phyloP scores from a whole-genome alignment of 2,113 vertebrate species.

The Bos taurus region DNA sequence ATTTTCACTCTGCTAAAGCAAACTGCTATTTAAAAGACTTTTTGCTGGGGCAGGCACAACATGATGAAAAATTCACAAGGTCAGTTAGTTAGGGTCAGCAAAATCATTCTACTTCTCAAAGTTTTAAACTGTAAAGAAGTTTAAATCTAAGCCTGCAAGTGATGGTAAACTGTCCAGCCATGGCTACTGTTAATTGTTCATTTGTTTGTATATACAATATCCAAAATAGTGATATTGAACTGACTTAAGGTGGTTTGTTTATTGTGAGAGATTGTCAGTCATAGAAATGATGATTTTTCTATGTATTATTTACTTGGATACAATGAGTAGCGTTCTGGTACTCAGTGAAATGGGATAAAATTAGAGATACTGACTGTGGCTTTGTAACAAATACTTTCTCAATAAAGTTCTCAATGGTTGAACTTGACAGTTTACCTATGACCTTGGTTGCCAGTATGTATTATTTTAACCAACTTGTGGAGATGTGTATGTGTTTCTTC shows the following conservation, averaged over 20 bases:
- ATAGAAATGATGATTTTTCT: neutral
- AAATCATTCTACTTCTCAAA: neutral
- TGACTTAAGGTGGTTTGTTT: neutral
- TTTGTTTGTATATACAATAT: neutral
- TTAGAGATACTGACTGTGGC: neutral
- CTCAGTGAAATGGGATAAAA: neutral
- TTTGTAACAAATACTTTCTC: neutral
- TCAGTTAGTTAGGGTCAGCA: neutral
- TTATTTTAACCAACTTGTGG: neutral
- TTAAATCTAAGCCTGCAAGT: neutral
- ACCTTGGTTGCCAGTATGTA: neutral
- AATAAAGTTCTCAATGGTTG: neutral
- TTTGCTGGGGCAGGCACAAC: neutral
- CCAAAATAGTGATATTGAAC: neutral
- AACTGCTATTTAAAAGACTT: neutral
- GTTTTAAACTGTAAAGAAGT: neutral
- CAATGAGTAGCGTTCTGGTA: neutral
- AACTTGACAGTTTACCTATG: neutral
- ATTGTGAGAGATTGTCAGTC: neutral
- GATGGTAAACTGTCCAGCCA: neutral
- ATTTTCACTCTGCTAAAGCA: neutral
- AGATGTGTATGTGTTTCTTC: neutral
- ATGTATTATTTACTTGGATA: neutral
- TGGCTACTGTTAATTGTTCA: neutral
- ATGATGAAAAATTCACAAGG: neutral